phyloP scores from a whole-genome alignment of 1,140 invertebrate genomes.

The Branchinecta lynchi region DNA sequence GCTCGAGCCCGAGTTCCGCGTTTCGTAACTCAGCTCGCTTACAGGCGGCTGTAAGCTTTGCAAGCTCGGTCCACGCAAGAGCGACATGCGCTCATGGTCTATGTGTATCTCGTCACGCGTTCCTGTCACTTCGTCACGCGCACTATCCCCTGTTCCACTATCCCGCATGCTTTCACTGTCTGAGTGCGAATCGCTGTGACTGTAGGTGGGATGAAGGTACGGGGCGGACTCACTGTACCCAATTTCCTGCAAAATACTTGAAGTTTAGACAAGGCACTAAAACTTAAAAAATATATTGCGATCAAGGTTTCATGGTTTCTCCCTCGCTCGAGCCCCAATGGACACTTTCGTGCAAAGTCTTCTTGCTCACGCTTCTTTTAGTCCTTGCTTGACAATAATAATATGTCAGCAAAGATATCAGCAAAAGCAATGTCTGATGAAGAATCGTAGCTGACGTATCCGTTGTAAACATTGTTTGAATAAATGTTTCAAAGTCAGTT shows the following conservation, averaged over 20 bases:
- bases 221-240: not conserved
- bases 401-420: no score
- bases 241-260: not conserved
- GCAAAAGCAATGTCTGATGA: no score
- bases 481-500: no score
- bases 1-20: not conserved
- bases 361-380: no score
- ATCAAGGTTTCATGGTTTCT: no score
- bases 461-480: no score
- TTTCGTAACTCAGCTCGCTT: not conserved
- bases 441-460: no score
- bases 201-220: not conserved
- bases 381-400: no score
- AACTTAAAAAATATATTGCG: no score
- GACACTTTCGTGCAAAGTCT: no score
- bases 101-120: not conserved
- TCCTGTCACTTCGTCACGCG: not conserved
- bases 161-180: conserved; percentile 1
- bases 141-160: not conserved
- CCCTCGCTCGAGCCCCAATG: no score
- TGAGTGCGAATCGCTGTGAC: not conserved
- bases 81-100: not conserved
- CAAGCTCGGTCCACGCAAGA: not conserved
- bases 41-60: not conserved
- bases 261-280: not conserved